Base-by-base conservation (phyloP, 2,797 vertebrate genomes). In the Gila robusta region DNA sequence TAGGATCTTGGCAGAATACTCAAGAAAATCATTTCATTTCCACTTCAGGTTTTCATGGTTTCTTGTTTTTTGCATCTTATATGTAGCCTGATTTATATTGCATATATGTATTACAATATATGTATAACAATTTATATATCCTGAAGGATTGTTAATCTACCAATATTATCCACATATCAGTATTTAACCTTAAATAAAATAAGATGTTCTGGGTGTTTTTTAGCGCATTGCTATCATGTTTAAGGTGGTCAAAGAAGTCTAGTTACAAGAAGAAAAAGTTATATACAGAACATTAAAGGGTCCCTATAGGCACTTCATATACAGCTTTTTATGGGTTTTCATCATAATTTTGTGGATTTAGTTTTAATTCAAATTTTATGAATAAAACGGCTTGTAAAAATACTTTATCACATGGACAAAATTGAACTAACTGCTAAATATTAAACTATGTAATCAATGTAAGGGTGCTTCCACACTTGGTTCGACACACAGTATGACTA, bases 1-100 rank as follows among this genome's bases (percentile, higher is more conserved):
- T 80, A 80, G 84, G 67, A 35, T 78, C 64, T 69, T 52, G 47
- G 66, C 77, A 64, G 77, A 80, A 79, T 10, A 49, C 64, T 47
- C 26, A 23, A 26, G 76, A 72, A 72, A 73, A 62, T 9, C 69
- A 79, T 84, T 84, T 56, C 4, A 1, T 23, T 71, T 79, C 59
- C 39, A 72, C 54, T 71, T 26, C 26, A 64, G 54, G 77, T 52
- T 72, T 62, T 49, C 9, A 12, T 35, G n/a, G 19, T 28, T 28
- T 28, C 35, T 44, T 73, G 39, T 1, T 71, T 62, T 32, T 54
- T 62, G 26, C 64, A 49, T 16, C 6, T 52, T 12, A 71, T 44
- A 79, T 77, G 23, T 10, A 23, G 47, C 17, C 10, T 44, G 23
- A 23, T 59, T 79, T 10, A 71, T 79, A 32, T 35, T 52, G 37